A percentile compares a stretch with the other conserved stretches of the same genome.
These are phyloP conservation scores for Stenichneumon culpator DNA, from an alignment of 2,888 invertebrate species.

Conservation along the genomic window DNA sequence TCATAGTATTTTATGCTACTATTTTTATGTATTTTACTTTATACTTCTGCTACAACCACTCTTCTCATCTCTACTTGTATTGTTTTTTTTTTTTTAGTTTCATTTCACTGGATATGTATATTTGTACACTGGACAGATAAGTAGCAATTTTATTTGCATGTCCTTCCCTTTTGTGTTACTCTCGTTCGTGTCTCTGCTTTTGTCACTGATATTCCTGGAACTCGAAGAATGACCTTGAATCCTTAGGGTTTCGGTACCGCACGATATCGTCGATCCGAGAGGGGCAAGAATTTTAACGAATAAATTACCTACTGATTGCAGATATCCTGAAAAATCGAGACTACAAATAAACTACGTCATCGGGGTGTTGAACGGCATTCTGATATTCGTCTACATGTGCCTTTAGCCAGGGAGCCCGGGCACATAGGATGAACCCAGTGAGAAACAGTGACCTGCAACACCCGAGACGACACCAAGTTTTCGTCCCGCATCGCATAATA, in stretches of 20 bases:
- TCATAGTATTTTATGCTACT: background rate
- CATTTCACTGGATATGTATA: background rate
- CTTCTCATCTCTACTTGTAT: background rate
- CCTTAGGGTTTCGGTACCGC: background rate
- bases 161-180: slow-evolving; percentile 6
- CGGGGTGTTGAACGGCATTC: slow-evolving; percentile 77
- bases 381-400: slow-evolving; percentile 79
- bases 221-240: background rate
- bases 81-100: slow-evolving; percentile 1
- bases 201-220: slow-evolving; percentile 5
- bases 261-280: background rate
- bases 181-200: background rate
- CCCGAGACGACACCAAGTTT: slow-evolving; percentile 18
- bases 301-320: slow-evolving; percentile 46
- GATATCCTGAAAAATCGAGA: slow-evolving; percentile 67
- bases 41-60: background rate
- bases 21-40: too few relatives aligned
- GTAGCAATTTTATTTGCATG: background rate
- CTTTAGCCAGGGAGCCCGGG: slow-evolving; percentile 60
- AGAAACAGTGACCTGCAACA: slow-evolving; percentile 35
- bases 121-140: background rate
- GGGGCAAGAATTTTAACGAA: background rate
- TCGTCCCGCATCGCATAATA: slow-evolving; percentile 32
- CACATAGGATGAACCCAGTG: background rate
- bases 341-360: slow-evolving; percentile 79